Percentiles rank a stretch among this genome's conserved stretches.
These are phyloP conservation scores for Vombatus ursinus DNA, from an alignment of 2,113 vertebrate genomes.

Conservation along the genomic window DNA sequence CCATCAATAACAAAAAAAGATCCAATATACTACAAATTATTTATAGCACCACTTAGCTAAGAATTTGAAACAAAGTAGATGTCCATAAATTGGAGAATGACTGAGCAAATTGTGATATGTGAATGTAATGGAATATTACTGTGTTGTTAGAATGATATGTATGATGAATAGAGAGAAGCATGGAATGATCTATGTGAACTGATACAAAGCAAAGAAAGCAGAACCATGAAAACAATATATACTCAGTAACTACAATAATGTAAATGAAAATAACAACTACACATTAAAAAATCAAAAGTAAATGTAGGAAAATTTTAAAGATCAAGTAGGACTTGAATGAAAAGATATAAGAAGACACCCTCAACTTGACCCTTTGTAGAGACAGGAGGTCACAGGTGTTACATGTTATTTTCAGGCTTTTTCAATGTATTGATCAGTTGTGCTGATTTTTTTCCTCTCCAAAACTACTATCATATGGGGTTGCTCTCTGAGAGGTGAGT, in stretches of 20 bases:
- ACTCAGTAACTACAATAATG: not conserved
- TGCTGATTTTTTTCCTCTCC: not conserved
- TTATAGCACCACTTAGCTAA: not conserved
- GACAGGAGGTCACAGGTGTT: not conserved
- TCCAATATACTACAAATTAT: not conserved
- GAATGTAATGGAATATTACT: not conserved
- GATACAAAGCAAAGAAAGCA: not conserved
- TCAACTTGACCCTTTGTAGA: not conserved
- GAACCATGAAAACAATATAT: not conserved
- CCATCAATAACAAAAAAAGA: not conserved
- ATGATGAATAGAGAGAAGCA: not conserved
- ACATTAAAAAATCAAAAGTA: not conserved
- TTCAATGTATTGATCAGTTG: not conserved
- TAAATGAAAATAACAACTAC: not conserved
- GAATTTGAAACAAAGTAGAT: not conserved
- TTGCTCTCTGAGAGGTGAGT: not conserved
- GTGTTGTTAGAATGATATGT: not conserved
- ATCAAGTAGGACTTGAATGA: not conserved
- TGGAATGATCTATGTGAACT: not conserved
- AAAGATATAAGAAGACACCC: not conserved
- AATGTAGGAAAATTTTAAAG: not conserved
- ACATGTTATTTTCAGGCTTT: not conserved
- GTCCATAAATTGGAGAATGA: not conserved
- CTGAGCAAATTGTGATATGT: not conserved
- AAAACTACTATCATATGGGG: not conserved